Base-by-base conservation (phyloP, 2,888 invertebrate genomes). In the Agrilus biguttatus region DNA sequence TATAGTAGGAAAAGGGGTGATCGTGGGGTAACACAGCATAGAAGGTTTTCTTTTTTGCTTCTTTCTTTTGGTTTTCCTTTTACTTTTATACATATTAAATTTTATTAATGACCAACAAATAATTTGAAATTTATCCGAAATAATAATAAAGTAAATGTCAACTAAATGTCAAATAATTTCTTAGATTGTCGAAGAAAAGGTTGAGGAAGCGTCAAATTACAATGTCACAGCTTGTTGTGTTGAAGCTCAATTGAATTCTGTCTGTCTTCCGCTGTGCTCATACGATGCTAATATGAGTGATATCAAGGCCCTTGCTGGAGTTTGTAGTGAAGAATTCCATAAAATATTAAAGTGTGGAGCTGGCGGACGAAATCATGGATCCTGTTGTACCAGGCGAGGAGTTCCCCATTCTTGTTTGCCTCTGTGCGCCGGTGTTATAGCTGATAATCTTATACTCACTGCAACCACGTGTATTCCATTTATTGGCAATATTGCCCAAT, bases 201-300 rank as follows among this genome's bases (percentile, higher is more conserved):
- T 73, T 44, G 75, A 76, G 54, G 67, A 69, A 49, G 68, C 77
- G 6, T 69, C 73, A 40, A 66, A 70, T 4, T 88, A 88, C 70
- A 88, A 88, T 63, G 80, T 85, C 57, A 83, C 83, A 1, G 76
- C 78, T 5, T 89, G 88, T 59, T 89, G 88, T 60, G 74, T 78
- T 28, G 70, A 75, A 3, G 82, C 83, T 5, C 79, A 80, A 35
- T 57, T 83, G 8, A 77, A 76, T 23, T 70, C 71, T 2, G 74
- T 77, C 8, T 87, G 86, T 59, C 72, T 83, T 67, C 83, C 85
- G 1, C 71, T 89, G 10, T 89, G 88, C 56, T 77, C 83, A 0
- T 88, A 85, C 61, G 80, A 86, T 59, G 85, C 86, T 40, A 83
- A 79, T 56, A 82, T 89, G 79, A 78, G 80, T 4, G 85, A 87